Evolutionary conservation across 2,888 invertebrate species (phyloP).

Genomic region (Philaethria dido): DNA sequence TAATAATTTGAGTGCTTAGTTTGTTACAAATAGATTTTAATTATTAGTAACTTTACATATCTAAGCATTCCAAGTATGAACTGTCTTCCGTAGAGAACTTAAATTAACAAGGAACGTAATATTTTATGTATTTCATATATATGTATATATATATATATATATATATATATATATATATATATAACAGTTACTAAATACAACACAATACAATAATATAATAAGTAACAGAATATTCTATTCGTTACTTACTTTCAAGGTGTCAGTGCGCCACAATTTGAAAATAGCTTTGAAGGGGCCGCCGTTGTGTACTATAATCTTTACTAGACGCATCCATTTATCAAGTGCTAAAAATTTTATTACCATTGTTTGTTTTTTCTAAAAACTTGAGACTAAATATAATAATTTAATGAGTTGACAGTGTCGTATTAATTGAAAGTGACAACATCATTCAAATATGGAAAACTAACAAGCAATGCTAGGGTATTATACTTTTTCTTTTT

Average conservation of each 20-base stretch:
- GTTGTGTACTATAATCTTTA: conserved; percentile 85
- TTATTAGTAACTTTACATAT: too few relatives aligned
- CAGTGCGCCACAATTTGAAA: conserved; percentile 62
- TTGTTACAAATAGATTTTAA: too few relatives aligned
- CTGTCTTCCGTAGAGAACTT: too few relatives aligned
- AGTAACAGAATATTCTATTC: background rate
- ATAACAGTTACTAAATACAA: too few relatives aligned
- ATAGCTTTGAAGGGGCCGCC: conserved; percentile 83
- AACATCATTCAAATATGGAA: conserved; percentile 5
- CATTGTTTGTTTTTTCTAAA: conserved; percentile 26
- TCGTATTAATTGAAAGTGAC: conserved; percentile 15
- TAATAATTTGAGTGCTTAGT: too few relatives aligned
- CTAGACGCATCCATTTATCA: conserved; percentile 85
- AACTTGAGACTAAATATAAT: background rate
- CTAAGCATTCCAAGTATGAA: too few relatives aligned
- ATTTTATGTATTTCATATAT: too few relatives aligned
- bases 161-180: too few relatives aligned
- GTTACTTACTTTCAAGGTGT: conserved; percentile 73
- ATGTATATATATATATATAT: too few relatives aligned
- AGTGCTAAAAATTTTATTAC: conserved; percentile 78
- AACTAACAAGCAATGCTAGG: background rate
- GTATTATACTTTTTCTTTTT: background rate
- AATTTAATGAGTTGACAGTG: conserved; percentile 8
- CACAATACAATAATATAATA: too few relatives aligned
- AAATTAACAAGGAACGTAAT: too few relatives aligned